Conservation (phyloP, 2,888 invertebrate species). For the Zaprionus lineosus region DNA sequence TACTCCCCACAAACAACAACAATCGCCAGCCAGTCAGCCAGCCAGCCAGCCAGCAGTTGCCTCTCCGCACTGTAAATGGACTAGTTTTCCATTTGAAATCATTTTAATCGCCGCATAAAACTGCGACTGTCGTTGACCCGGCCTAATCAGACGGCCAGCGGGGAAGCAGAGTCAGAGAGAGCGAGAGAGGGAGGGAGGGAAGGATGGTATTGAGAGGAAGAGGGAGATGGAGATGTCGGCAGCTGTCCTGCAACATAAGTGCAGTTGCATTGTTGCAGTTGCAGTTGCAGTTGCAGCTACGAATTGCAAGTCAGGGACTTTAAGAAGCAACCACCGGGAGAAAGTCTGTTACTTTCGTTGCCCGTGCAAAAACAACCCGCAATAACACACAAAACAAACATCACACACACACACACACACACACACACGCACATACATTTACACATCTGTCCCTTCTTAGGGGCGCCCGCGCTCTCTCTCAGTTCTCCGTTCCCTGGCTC, state of each 20-base stretch:
- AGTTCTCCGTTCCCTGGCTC: slow-evolving; percentile 15
- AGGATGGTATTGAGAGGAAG: neutral
- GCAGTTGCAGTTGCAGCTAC: slow-evolving; percentile 34
- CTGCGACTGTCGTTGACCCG: slow-evolving; percentile 13
- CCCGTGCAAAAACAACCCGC: too few species aligned
- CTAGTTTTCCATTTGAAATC: slow-evolving; percentile 43
- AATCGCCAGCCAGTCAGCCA: too few species aligned
- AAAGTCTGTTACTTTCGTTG: too few species aligned
- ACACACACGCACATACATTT: slow-evolving; percentile 52
- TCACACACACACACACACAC: slow-evolving; percentile 41
- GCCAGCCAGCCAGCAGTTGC: too few species aligned
- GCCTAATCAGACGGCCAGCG: slow-evolving; percentile 3
- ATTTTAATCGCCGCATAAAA: slow-evolving; percentile 53
- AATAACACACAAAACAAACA: too few species aligned
- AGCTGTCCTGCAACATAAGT: slow-evolving; percentile 44
- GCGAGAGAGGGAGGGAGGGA: neutral
- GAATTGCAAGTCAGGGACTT: slow-evolving; percentile 32
- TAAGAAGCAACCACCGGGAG: slow-evolving; percentile 41
- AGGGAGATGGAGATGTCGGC: slow-evolving; percentile 18
- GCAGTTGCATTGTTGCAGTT: slow-evolving; percentile 27
- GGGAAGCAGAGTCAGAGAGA: too few species aligned
- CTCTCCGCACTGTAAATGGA: too few species aligned
- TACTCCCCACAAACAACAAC: too few species aligned
- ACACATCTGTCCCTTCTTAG: slow-evolving; percentile 52
- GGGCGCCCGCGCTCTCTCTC: slow-evolving; percentile 11